These are phyloP conservation scores for Helicoverpa assulta DNA, from an alignment of 2,888 invertebrate species.

Conservation along the genomic window DNA sequence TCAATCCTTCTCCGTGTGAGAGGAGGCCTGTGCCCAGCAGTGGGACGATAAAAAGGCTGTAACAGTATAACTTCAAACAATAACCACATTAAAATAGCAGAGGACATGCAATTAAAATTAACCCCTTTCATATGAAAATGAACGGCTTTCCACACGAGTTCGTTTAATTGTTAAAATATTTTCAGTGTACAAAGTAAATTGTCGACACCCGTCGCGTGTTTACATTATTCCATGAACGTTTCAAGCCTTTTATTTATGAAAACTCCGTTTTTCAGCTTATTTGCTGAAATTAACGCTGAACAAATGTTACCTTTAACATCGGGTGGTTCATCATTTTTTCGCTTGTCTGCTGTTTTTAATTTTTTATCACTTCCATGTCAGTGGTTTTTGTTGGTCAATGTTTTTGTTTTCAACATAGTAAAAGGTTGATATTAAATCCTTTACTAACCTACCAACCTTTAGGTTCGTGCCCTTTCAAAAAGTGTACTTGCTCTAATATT, in stretches of 20 bases:
- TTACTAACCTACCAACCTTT: too few species aligned
- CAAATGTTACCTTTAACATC: conserved; percentile 35
- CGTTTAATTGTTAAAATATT: conserved; percentile 47
- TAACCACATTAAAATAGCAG: background rate
- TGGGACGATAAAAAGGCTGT: too few species aligned
- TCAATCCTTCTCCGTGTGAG: too few species aligned
- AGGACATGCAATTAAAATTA: conserved; percentile 13
- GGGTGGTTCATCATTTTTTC: conserved; percentile 4
- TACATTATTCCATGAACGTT: conserved; percentile 20
- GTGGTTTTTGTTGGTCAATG: background rate
- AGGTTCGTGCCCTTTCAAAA: too few species aligned
- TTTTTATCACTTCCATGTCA: background rate
- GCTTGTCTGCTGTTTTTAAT: background rate
- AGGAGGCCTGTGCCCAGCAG: too few species aligned
- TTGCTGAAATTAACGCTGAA: conserved; percentile 47
- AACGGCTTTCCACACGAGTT: conserved; percentile 24
- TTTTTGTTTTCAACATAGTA: background rate
- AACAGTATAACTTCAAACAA: too few species aligned
- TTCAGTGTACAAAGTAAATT: conserved; percentile 48
- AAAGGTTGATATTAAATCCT: too few species aligned
- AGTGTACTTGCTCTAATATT: too few species aligned
- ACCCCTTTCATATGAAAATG: conserved; percentile 25
- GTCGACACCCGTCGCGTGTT: conserved; percentile 48
- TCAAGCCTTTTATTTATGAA: conserved; percentile 46
- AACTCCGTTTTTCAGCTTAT: conserved; percentile 46